These are phyloP conservation scores for Malurus melanocephalus DNA, from an alignment of 2,113 vertebrate species.

Conservation along the genomic window DNA sequence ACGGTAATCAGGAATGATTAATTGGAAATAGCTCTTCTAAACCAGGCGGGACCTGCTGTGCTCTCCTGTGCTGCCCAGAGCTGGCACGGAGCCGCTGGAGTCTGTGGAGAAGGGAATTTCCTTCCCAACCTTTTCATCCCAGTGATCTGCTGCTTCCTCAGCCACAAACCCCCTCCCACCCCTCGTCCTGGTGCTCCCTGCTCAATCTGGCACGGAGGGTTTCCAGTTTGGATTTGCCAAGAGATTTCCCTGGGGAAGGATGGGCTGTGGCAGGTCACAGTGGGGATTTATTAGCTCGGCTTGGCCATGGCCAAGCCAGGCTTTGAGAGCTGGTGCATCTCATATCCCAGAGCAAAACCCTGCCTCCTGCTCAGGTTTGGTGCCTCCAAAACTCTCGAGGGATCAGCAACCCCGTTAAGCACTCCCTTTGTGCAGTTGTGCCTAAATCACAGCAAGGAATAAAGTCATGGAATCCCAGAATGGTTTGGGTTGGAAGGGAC, in stretches of 20 bases:
- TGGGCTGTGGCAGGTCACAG: rapidly evolving
- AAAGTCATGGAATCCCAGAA: not conserved
- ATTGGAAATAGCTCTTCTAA: not conserved
- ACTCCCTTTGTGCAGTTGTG: not conserved
- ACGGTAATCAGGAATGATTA: not conserved
- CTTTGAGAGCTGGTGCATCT: not conserved
- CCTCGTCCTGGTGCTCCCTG: not conserved
- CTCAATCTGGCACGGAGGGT: rapidly evolving
- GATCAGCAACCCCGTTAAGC: not conserved
- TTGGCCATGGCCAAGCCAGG: not conserved
- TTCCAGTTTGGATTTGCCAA: not conserved
- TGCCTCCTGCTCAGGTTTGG: not conserved
- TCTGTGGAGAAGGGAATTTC: not conserved
- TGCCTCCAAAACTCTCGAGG: not conserved
- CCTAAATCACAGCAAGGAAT: not conserved
- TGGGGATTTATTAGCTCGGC: not conserved
- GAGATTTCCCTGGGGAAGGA: not conserved
- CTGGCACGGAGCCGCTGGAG: rapidly evolving
- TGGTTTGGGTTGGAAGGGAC: not conserved
- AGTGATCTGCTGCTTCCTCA: not conserved
- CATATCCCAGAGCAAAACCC: not conserved
- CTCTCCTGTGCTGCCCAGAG: not conserved
- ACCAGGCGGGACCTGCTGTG: not conserved
- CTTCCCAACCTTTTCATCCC: not conserved
- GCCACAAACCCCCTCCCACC: not conserved